Base-by-base conservation (phyloP, 2,888 invertebrate species). In the Neocrepidodera transversa region DNA sequence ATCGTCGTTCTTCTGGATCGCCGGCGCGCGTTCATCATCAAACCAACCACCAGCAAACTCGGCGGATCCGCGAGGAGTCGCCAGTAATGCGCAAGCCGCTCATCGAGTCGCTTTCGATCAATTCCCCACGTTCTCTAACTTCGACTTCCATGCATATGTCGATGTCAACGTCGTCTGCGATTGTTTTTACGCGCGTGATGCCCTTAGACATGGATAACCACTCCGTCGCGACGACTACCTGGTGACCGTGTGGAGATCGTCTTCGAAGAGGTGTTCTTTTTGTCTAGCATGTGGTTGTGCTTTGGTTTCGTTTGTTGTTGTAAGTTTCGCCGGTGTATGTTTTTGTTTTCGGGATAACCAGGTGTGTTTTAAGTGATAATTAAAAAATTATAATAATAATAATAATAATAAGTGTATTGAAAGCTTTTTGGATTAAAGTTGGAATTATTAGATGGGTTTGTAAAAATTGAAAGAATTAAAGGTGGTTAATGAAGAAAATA, bases 31-130 rank as follows among this genome's bases (percentile, higher is more conserved):
- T 54, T 45, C 45, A n/a, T 26, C 43, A 20, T 16, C 30, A 18
- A 45, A 26, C 45, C 14, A 11, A 13, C 16, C 40, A 7, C 40
- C 40, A 6, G 3, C 13, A 6, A 16, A 20, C n/a, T n/a, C 42
- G 23, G 10, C 45, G 14, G 14, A 26, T 26, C 6, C 45, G 45
- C 42, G 18, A 11, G 5, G 2, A 2, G 53, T 45, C 48, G 40
- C 48, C 62, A 66, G 66, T 66, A 60, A 62, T 66, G 64, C 66
- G 66, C 66, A 66, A 62, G 60, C 66, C 50, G 57, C 18, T 56
- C 30, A 47, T 8, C 35, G 30, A 42, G 54, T 26, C 42, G 32
- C 28, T 53, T 2, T 26, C 6, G 10, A 4, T 5, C 10, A 20
- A 8, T 14, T 23, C 16, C 7, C 16, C 42, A 14, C 42, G 26